These are phyloP conservation scores for Pachycephus smyrnensis DNA, from an alignment of 2,888 invertebrate genomes.

Conservation along the genomic window DNA sequence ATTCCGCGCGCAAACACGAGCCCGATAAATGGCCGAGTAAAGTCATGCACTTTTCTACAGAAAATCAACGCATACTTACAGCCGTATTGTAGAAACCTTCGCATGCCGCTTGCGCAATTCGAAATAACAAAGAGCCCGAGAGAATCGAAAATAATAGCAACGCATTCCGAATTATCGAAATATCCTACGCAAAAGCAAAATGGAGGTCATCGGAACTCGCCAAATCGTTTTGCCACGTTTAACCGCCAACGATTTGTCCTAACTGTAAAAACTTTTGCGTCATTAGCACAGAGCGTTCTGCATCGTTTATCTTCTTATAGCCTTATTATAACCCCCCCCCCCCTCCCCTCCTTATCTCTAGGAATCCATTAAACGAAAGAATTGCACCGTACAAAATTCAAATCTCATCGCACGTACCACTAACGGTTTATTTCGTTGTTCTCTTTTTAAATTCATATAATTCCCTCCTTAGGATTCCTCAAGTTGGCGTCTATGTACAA, in stretches of 20 bases:
- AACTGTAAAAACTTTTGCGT: conserved; percentile 4
- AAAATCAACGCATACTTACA: not conserved
- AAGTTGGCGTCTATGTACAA: not conserved
- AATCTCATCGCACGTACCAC: not conserved
- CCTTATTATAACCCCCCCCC: not conserved
- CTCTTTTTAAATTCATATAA: not conserved
- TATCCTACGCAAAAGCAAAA: not conserved
- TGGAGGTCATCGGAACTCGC: not conserved
- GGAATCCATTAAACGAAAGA: not conserved
- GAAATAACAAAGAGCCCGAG: not conserved
- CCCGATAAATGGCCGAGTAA: not conserved
- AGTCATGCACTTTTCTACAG: not conserved
- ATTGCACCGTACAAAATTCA: not conserved
- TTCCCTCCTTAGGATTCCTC: not conserved
- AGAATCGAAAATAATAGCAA: not conserved
- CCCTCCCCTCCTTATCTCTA: not conserved
- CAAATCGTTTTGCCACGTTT: not conserved
- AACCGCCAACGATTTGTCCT: not conserved
- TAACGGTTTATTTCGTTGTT: not conserved
- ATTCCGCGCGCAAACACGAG: not conserved
- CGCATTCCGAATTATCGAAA: not conserved
- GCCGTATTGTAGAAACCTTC: not conserved
- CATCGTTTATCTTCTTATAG: not conserved
- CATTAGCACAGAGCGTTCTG: not conserved
- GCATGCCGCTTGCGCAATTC: not conserved